Conservation (phyloP, 2,797 vertebrate genomes). For the Numenius phaeopus region DNA sequence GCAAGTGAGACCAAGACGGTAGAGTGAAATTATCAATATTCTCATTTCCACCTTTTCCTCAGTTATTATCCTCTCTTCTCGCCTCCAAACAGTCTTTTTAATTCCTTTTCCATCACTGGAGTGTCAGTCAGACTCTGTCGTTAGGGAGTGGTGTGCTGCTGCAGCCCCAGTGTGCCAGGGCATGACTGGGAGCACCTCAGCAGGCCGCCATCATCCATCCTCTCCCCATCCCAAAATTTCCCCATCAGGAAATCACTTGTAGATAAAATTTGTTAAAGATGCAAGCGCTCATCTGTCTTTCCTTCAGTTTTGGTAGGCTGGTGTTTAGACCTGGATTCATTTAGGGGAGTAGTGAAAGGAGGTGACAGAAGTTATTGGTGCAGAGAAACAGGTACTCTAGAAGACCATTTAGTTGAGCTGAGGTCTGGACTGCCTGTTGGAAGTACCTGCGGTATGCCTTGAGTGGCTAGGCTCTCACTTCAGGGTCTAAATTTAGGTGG, state of each 20-base stretch:
- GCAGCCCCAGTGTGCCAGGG: background rate
- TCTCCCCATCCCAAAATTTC: background rate
- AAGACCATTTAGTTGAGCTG: background rate
- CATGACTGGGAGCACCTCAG: background rate
- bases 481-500: background rate
- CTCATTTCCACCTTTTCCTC: slow-evolving; percentile 1
- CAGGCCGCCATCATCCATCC: background rate
- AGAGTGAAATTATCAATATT: background rate
- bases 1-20: background rate
- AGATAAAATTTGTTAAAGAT: background rate
- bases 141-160: background rate
- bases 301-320: background rate
- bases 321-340: background rate
- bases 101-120: background rate
- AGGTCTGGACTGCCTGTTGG: background rate
- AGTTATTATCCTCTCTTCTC: background rate
- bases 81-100: slow-evolving; percentile 1
- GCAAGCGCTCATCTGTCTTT: background rate
- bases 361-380: background rate
- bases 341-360: background rate
- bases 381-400: background rate
- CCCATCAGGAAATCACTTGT: background rate
- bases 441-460: background rate
- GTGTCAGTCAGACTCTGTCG: slow-evolving; percentile 1
- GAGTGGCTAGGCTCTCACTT: background rate